Base-by-base conservation (phyloP, 2,888 invertebrate genomes). In the Spodoptera exigua region DNA sequence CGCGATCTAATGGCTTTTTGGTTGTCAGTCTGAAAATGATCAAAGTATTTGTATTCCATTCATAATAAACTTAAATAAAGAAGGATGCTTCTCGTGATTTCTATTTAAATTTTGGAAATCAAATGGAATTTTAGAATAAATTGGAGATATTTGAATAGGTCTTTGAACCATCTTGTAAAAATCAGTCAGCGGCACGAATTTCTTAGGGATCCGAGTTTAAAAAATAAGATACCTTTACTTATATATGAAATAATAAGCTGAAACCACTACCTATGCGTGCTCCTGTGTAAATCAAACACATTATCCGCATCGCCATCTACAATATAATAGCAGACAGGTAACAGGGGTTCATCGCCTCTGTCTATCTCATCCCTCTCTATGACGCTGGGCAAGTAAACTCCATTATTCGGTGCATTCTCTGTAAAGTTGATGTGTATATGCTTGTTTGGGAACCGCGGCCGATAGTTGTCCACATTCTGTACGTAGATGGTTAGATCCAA, bases 311-410 rank as follows among this genome's bases (percentile, higher is more conserved):
- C 97, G 12, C 98, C 98, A 5, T 96, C 96, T n/a, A 98, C 96
- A 48, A 99, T 97, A 82, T 96, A 99, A 86, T 98, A 99, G 83
- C 99, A 99, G n/a, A 98, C 97, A 62, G 97, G 96, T 47, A 97
- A 95, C 46, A 97, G 95, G 0, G 97, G 96, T 75, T 97, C 97
- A 70, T 97, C 97, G 2, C 97, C 95, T 78, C 98, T 97, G 78
- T 97, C 98, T 14, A 97, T 96, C 79, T 97, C 98, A 83, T 98
- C 98, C 69, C 97, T 95, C 81, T 98, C 98, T 41, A 98, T 95
- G 0, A 98, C 98, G 70, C 97, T 96, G 0, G 98, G 97, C 11
- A 98, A 89, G 77, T 95, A 95, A 1, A 96, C 89, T 3, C 94
- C 95, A 85, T 97, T 97, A 3, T 95, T 90, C 17, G 88, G 86